Base-by-base conservation (phyloP, 53 echinoderm and acorn worm genomes). In the Glandiceps talaboti region DNA sequence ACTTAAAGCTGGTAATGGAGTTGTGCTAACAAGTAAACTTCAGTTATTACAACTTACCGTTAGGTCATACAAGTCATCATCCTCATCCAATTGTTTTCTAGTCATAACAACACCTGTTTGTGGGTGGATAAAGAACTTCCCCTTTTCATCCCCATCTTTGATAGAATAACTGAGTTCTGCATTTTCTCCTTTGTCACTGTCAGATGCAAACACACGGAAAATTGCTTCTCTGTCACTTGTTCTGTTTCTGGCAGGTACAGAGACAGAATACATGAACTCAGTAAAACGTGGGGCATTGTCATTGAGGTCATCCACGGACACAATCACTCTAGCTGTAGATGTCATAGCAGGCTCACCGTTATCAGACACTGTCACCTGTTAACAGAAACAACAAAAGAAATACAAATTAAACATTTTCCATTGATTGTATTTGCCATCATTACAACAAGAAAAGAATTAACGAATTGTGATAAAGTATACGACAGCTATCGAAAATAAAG, bases 231-330 rank as follows among this genome's bases (percentile, higher is more conserved):
- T 87, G 29, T 89, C 89, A 25, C 83, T 82, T 12, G 79, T 85
- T 14, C 74, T 33, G 14, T 87, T 82, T 74, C 84, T 75, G 27
- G 89, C 91, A 1, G 93, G 97, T 29, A 93, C 79, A 1, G 31
- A 78, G 30, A 87, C 80, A 73, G 73, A 83, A 32, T 75, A 74
- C 29, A 75, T 80, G 74, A 76, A 33, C 32, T 89, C 76, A 14
- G 84, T 88, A 88, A 97, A 97, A 28, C 72, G 32, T 30, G 97
- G 97, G 0, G 79, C 84, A n/a, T 97, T 93, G 89, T 97, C 97
- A 30, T 97, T 97, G 78, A 85, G 89, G 29, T 97, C 97, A 27
- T 79, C 77, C 27, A 97, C 72, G 31, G 85, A 84, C 33, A 97
- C 64, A 75, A 89, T 80, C 20, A 97, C 97, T 76, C 89, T 87